Evolutionary conservation across 2,888 invertebrate genomes (phyloP).

Genomic region (Norana najaformis): DNA sequence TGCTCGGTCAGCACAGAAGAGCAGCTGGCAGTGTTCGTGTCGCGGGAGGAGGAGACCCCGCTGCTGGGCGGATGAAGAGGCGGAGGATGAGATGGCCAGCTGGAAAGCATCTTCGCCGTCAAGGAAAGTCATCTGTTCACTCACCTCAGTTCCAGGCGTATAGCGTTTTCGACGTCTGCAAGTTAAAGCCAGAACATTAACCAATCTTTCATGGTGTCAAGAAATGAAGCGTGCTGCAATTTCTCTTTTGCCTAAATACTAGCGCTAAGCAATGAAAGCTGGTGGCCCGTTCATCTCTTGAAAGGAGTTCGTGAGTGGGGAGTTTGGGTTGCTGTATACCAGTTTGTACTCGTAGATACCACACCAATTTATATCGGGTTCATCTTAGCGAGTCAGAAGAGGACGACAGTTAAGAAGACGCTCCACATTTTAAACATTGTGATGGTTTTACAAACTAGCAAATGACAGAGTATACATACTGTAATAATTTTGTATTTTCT

Average conservation of each 20-base stretch:
- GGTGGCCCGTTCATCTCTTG: not conserved
- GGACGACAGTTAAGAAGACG: no score
- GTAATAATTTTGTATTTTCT: no score
- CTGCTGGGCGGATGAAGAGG: not conserved
- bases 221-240: not conserved
- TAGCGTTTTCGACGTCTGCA: conserved; percentile 17
- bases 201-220: not conserved
- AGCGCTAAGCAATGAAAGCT: not conserved
- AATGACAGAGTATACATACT: no score
- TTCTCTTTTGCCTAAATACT: not conserved
- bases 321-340: no score
- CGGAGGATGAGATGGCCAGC: not conserved
- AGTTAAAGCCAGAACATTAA: not conserved
- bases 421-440: no score
- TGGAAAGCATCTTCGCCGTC: conserved; percentile 7
- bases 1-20: not conserved
- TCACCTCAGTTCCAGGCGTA: conserved; percentile 3
- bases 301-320: not conserved
- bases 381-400: no score
- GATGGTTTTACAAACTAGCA: no score
- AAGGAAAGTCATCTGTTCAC: conserved; percentile 2
- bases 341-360: no score
- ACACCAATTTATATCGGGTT: no score
- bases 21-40: conserved; percentile 23
- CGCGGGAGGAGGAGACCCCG: not conserved